Base-by-base conservation (phyloP, 2,888 invertebrate genomes). In the Mallateleia sp. region DNA sequence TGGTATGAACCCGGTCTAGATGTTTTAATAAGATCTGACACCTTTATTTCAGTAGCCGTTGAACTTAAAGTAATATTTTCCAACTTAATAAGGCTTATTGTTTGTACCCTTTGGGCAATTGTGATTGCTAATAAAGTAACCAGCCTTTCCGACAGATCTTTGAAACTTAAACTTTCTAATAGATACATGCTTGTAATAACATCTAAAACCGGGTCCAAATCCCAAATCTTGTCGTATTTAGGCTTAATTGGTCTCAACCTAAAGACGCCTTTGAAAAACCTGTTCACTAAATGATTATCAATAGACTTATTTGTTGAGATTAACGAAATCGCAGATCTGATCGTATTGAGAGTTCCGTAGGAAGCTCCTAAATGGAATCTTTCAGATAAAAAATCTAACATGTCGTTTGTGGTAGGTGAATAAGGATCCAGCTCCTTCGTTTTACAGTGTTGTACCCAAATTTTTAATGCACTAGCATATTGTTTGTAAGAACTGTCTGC, bases 401-500 rank as follows among this genome's bases (percentile, higher is more conserved):
- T 8, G 7, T 28, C 25, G 1, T 20, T 50, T 62, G 64, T 9
- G 1, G 15, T 64, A 1, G 64, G 64, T 11, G 15, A 20, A 64
- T 42, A 42, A 5, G 64, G 64, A 20, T 60, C 34, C 20, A 60
- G 3, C 2, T 34, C 18, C 5, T 15, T 9, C 5, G 5, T 11
- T 28, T 56, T 15, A 28, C 47, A 88, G 11, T 3, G 18, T 38
- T 34, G 11, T 25, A 38, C 5, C 87, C 87, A 90, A 5, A 75
- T 42, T 50, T 52, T 34, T 11, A 88, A 67, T 8, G 87, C 78
- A 38, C 58, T 82, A 18, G 15, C 24, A 34, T 90, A 89, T 77
- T 89, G 87, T 24, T 56, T 85, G 22, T 72, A 38, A 0, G 89
- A 89, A 18, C 71, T 64, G 2, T 87, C 74, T 1, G 88, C 54